Percentiles rank a stretch among this genome's conserved stretches.
phyloP scores from a whole-genome alignment of 2,888 invertebrate species.

The Aphodius granarius region DNA sequence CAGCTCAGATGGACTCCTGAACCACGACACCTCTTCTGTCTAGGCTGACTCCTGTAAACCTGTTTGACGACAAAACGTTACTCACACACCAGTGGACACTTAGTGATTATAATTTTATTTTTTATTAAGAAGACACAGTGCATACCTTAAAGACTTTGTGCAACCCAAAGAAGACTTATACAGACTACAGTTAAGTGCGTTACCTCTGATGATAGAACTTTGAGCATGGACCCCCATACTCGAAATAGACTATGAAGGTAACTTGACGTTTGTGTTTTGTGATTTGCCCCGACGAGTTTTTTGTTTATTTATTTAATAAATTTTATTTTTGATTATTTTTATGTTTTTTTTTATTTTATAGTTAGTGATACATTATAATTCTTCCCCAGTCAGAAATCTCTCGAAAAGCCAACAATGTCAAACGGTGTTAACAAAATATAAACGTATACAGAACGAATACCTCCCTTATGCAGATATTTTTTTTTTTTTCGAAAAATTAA shows the following conservation, averaged over 20 bases:
- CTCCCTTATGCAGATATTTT: too few species aligned
- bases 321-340: background rate
- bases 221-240: background rate
- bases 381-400: too few species aligned
- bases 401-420: too few species aligned
- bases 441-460: too few species aligned
- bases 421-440: too few species aligned
- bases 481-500: too few species aligned
- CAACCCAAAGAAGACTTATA: background rate
- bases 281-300: background rate
- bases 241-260: background rate
- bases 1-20: constrained; percentile 31
- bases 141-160: background rate
- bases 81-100: constrained; percentile 8
- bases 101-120: background rate
- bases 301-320: background rate
- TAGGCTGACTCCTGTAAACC: background rate
- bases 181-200: background rate
- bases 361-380: too few species aligned
- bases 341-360: background rate
- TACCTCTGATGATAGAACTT: background rate
- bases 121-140: background rate
- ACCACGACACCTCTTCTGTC: constrained; percentile 8
- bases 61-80: background rate
- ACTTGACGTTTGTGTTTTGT: background rate